Base-by-base conservation (phyloP, 1,140 invertebrate genomes). In the Cherax quadricarinatus region DNA sequence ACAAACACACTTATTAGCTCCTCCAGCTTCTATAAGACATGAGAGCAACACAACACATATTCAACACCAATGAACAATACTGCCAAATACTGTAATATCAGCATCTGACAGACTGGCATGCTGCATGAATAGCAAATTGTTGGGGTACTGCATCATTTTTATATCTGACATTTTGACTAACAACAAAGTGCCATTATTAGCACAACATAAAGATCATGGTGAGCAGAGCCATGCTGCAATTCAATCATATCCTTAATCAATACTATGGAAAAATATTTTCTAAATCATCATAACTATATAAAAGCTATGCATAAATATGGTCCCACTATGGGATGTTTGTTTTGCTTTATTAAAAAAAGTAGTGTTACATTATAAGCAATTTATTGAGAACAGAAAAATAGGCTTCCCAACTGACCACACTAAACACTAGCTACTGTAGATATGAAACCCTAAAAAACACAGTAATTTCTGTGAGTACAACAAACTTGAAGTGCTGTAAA, bases 291-390 rank as follows among this genome's bases (percentile, higher is more conserved):
- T 12, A 57, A 83, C 51, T 60, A 83, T 83, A 83, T 57, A 83
- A 83, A 53, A 83, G 51, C 51, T 57, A 83, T 83, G 57, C 81
- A 83, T 30, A 30, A 83, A 60, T 48, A 83, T 83, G 81, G 81
- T 83, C 81, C 81, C 81, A 83, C 81, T 30, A 57, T 83, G 57
- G 51, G 24, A 83, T 83, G 81, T 83, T 14, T 60, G n/a, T 60
- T 24, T 30, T 24, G 21, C 51, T 57, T 83, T 21, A n/a, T 53
- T 66, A 66, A 21, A 66, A 83, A 83, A 83, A 83, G 21, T 60
- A 16, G n/a, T n/a, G 14, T n/a, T 83, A 83, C 51, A 83, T 60
- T n/a, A 24, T 5, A 83, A 30, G 51, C 57, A 83, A 60, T 51
- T 60, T n/a, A 60, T 53, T 83, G 51, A 83, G 1, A 83, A 75